Percentiles rank a stretch among this genome's conserved stretches.
Conservation (phyloP, 2,113 vertebrate species). For the Gorsachius goisagi region DNA sequence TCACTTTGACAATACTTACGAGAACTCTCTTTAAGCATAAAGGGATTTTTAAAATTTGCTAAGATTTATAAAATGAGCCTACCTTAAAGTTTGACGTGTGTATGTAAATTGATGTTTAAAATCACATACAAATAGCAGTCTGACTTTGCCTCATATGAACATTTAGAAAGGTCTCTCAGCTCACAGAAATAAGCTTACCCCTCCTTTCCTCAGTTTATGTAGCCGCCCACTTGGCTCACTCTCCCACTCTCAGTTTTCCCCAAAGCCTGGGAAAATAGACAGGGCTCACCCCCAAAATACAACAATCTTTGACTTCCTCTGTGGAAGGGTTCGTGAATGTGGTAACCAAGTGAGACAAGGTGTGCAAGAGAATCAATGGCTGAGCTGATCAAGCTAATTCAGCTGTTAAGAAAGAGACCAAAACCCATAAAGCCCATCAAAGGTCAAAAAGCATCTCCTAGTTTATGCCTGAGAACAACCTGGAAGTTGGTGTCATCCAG, state of each 20-base stretch:
- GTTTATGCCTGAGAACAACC: neutral
- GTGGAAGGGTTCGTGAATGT: neutral
- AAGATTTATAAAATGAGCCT: neutral
- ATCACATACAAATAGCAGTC: neutral
- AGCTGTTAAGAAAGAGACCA: neutral
- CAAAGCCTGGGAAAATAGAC: neutral
- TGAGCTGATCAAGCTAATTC: neutral
- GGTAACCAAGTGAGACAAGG: neutral
- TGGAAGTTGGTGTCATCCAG: neutral
- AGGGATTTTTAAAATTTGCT: neutral
- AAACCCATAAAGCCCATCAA: neutral
- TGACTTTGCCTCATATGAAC: neutral
- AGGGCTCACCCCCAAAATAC: neutral
- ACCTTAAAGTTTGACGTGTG: neutral
- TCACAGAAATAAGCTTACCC: neutral
- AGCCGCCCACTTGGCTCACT: neutral
- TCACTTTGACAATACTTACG: slow-evolving; percentile 29
- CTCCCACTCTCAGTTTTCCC: neutral
- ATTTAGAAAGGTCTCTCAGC: neutral
- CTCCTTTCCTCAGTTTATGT: neutral
- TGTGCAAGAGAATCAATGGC: neutral
- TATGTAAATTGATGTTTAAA: neutral
- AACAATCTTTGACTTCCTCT: neutral
- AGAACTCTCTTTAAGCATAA: slow-evolving; percentile 13
- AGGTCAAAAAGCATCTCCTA: neutral